These are phyloP conservation scores for Grammomys surdaster DNA, from an alignment of 2,113 vertebrate species.

Conservation along the genomic window DNA sequence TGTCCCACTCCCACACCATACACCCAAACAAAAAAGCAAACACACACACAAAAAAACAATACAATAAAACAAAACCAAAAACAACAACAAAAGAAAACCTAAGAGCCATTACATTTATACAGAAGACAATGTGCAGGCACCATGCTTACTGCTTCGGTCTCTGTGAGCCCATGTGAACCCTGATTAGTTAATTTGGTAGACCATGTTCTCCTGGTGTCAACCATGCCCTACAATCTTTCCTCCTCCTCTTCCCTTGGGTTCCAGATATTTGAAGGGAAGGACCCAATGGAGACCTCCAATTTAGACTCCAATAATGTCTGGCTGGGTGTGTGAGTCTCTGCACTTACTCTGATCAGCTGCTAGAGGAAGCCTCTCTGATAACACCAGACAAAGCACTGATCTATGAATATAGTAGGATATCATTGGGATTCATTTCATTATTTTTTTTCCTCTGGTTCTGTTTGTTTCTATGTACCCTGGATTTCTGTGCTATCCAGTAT, in stretches of 20 bases:
- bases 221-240: not conserved
- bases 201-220: not conserved
- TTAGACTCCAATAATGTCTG: not conserved
- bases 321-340: not conserved
- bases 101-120: not conserved
- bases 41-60: too few relatives aligned
- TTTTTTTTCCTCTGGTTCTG: not conserved
- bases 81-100: not conserved
- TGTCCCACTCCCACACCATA: not conserved
- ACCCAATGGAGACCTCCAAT: not conserved
- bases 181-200: not conserved
- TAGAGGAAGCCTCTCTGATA: not conserved
- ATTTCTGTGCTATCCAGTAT: not conserved
- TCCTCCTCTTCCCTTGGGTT: not conserved
- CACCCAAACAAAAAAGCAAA: too few relatives aligned
- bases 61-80: too few relatives aligned
- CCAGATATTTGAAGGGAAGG: not conserved
- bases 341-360: not conserved
- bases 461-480: not conserved
- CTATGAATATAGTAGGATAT: not conserved
- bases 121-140: too few relatives aligned
- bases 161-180: not conserved
- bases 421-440: not conserved
- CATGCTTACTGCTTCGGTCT: not conserved
- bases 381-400: not conserved